These are phyloP conservation scores for Saccostrea cuccullata DNA, from an alignment of 1,140 invertebrate species.

Conservation along the genomic window DNA sequence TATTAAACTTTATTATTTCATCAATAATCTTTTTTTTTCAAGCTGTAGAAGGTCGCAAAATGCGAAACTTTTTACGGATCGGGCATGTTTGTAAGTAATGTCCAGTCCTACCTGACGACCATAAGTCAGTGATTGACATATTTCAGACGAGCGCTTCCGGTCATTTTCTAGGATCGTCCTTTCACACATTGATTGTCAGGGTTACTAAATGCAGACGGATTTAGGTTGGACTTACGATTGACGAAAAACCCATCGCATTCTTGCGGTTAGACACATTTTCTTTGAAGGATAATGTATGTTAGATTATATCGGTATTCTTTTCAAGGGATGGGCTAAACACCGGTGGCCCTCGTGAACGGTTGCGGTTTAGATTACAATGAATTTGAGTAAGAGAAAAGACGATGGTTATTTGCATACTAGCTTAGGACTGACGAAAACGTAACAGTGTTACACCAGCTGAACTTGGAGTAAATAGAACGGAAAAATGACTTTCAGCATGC, in stretches of 20 bases:
- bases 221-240: not conserved
- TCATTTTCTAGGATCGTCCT: not conserved
- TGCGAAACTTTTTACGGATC: too few species aligned
- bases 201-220: not conserved
- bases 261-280: not conserved
- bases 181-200: not conserved
- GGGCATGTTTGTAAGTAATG: too few species aligned
- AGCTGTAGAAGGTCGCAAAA: too few species aligned
- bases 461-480: constrained; percentile 1
- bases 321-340: not conserved
- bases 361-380: not conserved
- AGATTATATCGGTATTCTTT: constrained; percentile 16
- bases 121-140: constrained; percentile 3
- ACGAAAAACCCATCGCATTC: constrained; percentile 7
- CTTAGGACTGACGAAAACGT: not conserved
- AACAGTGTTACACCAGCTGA: constrained; percentile 4
- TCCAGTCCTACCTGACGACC: not conserved
- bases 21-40: too few species aligned
- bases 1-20: too few species aligned
- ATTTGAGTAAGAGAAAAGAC: not conserved
- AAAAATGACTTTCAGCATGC: not conserved
- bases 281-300: not conserved
- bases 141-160: not conserved
- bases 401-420: not conserved
- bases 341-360: not conserved